Percentiles rank a stretch among this genome's conserved stretches.
Conservation (phyloP, 2,797 vertebrate species). For the Scarus forsteni region DNA sequence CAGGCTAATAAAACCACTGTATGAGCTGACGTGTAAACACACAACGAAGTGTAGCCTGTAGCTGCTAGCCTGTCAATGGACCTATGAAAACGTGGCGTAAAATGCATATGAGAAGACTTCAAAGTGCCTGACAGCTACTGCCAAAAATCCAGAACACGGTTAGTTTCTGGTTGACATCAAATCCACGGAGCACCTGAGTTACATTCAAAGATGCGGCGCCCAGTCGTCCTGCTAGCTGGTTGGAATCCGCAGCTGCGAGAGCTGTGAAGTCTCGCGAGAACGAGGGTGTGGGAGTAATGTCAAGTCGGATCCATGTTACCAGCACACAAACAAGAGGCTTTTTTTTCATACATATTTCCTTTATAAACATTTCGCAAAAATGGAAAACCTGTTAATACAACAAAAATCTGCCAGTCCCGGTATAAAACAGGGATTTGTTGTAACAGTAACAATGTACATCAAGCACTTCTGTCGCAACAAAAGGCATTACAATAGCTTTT, state of each 20-base stretch:
- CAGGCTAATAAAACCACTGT: constrained; percentile 16
- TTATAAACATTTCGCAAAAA: no score
- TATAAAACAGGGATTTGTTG: constrained; percentile 27
- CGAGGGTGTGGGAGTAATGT: accelerated
- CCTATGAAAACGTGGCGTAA: not conserved
- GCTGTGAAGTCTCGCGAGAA: constrained; percentile 66
- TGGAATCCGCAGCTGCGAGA: constrained; percentile 6
- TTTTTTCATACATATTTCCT: no score
- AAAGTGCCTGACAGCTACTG: no score
- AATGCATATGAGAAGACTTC: not conserved
- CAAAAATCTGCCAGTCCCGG: not conserved
- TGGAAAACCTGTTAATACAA: no score
- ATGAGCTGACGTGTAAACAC: constrained; percentile 59
- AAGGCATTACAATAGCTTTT: no score
- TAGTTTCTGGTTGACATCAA: not conserved
- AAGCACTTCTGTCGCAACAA: not conserved
- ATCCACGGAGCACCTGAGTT: not conserved
- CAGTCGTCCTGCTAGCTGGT: constrained; percentile 37
- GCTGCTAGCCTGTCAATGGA: not conserved
- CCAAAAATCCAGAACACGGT: not conserved
- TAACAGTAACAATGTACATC: not conserved
- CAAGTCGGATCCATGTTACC: not conserved
- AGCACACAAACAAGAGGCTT: not conserved
- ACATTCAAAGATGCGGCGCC: not conserved
- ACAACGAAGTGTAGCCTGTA: constrained; percentile 25